Evolutionary conservation across 2,888 invertebrate species (phyloP), one percentile per base, ranked within the genome.

Genomic region (Odontothrips loti): DNA sequence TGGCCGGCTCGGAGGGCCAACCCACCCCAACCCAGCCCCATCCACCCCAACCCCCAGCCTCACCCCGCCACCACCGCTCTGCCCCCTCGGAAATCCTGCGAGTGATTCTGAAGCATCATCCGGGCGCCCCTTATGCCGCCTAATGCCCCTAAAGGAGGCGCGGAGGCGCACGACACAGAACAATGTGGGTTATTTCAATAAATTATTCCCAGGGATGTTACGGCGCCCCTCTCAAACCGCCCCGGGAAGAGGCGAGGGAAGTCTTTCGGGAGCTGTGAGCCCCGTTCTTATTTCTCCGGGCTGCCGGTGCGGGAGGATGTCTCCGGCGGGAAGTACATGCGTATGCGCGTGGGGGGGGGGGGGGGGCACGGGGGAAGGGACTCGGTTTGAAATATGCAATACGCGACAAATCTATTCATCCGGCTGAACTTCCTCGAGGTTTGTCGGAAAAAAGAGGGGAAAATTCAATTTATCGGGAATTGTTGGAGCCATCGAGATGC

Each of bases 181-280:
- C 68, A 75, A 75, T 75, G 68, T 75, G 68, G 68, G 68, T 75
- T 75, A 27, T 27, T 75, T 75, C 68, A 27, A 75, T 75, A 75
- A 75, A 23, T 75, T 75, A 75, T 75, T 75, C 68, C 12, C 58
- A 58, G 58, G n/a, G 58, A 58, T 17, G 58, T 17, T 58, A 17
- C 58, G 58, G 15, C 17, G 58, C 58, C 34, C 3, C 34, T 6
- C 34, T 2, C 34, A 43, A 6, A 43, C 34, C 58, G 58, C 11
- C 0, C 58, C 15, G 51, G 17, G 51, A 1, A 12, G 51, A 15
- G 10, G 48, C 51, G 11, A 12, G 51, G 51, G 8, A 51, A 15
- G 58, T 20, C 58, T 58, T 15, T 58, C 58, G 6, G 51, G 58
- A 58, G 58, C 34, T 43, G 6, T 43, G 58, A 20, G 15, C 15